Percentiles rank a stretch among this genome's conserved stretches.
Evolutionary conservation across 2,113 vertebrate species (phyloP).

Genomic region (Pangasianodon hypophthalmus): DNA sequence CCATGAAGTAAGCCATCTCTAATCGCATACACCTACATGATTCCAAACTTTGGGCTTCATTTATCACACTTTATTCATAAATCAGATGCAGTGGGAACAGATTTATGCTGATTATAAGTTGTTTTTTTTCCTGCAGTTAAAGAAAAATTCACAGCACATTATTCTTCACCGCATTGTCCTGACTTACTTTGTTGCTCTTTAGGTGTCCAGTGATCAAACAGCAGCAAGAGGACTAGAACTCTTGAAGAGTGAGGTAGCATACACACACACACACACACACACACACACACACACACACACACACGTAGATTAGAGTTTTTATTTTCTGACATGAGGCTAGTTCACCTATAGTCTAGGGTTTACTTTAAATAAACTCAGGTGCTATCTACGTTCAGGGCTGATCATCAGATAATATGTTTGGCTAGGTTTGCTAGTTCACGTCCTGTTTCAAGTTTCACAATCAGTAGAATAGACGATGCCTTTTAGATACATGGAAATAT

Average conservation of each 20-base stretch:
- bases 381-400: neutral
- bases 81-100: neutral
- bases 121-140: neutral
- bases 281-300: neutral
- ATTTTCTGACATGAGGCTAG: neutral
- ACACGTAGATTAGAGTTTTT: neutral
- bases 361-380: neutral
- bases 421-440: neutral
- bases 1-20: neutral
- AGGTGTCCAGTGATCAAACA: slow-evolving; percentile 41
- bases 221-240: slow-evolving; percentile 40
- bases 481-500: slow-evolving; percentile 12
- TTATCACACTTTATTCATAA: neutral
- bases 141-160: neutral
- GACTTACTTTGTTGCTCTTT: slow-evolving; percentile 10
- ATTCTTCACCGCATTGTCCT: neutral
- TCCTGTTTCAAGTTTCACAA: slow-evolving; percentile 23
- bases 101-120: neutral
- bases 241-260: slow-evolving; percentile 60
- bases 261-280: neutral
- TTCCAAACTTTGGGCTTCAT: neutral
- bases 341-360: neutral
- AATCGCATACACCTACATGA: neutral
- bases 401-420: slow-evolving; percentile 2
- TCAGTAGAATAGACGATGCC: neutral